Conservation (phyloP, 2,888 invertebrate species). For the Branchipolynoe longqiensis region DNA sequence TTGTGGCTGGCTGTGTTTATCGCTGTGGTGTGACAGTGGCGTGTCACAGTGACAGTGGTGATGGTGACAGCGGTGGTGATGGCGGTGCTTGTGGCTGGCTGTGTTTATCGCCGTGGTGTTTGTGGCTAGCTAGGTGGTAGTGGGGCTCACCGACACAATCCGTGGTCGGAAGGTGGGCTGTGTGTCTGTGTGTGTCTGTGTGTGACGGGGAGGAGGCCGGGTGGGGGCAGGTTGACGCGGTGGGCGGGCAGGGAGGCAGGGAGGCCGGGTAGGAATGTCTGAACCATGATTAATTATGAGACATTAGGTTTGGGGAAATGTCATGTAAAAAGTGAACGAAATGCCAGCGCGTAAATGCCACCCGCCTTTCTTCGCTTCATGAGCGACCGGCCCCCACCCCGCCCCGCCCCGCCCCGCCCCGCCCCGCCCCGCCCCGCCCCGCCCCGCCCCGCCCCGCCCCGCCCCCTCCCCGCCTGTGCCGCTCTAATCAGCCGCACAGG, state of each 20-base stretch:
- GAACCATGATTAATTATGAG: conserved; percentile 56
- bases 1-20: no score
- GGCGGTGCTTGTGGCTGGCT: no score
- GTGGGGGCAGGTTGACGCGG: not conserved
- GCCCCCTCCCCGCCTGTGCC: no score
- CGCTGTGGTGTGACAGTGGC: no score
- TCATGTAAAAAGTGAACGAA: conserved; percentile 30
- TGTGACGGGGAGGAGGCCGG: not conserved
- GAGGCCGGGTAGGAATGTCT: conserved; percentile 22
- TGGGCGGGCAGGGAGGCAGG: not conserved
- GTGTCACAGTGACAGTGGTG: no score
- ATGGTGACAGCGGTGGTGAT: no score
- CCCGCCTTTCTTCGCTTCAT: conserved; percentile 11
- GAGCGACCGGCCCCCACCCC: not conserved
- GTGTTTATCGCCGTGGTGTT: no score
- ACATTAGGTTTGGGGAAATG: conserved; percentile 55
- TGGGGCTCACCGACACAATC: no score
- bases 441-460: not conserved
- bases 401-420: not conserved
- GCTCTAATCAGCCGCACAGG: no score
- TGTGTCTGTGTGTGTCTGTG: not conserved
- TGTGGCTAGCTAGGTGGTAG: no score
- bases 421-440: not conserved
- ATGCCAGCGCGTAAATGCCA: conserved; percentile 51
- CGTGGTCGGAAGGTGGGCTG: not conserved